Percentiles rank a stretch among this genome's conserved stretches.
Evolutionary conservation across 1,140 invertebrate genomes (phyloP).

Genomic region (Drosophila murphyi): DNA sequence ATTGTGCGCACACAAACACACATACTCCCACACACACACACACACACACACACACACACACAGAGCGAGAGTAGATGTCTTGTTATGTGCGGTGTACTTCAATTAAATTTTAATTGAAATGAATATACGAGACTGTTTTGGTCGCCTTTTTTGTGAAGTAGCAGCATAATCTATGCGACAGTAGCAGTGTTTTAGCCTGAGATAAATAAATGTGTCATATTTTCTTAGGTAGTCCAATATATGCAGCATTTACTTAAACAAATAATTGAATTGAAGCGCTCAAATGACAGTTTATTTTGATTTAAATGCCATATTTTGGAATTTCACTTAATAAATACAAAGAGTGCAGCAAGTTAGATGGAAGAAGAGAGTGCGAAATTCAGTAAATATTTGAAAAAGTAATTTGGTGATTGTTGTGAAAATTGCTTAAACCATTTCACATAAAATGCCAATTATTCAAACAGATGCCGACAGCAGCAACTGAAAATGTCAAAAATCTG

Average conservation of each 20-base stretch:
- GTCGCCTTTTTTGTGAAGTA: slow-evolving; percentile 53
- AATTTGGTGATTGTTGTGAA: slow-evolving; percentile 32
- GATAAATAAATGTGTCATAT: neutral
- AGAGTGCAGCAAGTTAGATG: neutral
- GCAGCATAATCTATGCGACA: slow-evolving; percentile 52
- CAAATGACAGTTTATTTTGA: slow-evolving; percentile 7
- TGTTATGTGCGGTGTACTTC: slow-evolving; percentile 63
- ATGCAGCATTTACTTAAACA: too few species aligned
- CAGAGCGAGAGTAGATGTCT: slow-evolving; percentile 1
- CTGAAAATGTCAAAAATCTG: slow-evolving; percentile 38
- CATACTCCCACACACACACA: neutral
- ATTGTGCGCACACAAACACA: slow-evolving; percentile 21
- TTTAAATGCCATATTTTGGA: slow-evolving; percentile 40
- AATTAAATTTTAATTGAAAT: slow-evolving; percentile 83
- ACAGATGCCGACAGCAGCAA: neutral
- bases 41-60: slow-evolving; percentile 5
- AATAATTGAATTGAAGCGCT: neutral
- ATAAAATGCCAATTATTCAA: slow-evolving; percentile 46
- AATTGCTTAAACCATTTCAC: slow-evolving; percentile 52
- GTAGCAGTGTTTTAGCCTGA: slow-evolving; percentile 3
- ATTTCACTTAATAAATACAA: slow-evolving; percentile 9
- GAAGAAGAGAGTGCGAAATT: neutral
- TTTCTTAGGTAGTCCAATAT: neutral
- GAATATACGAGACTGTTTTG: slow-evolving; percentile 62
- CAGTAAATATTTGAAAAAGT: slow-evolving; percentile 46